A percentile compares a stretch with the other conserved stretches of the same genome.
These are phyloP conservation scores for Drosophila yooni DNA, from an alignment of 2,888 invertebrate genomes.

Conservation along the genomic window DNA sequence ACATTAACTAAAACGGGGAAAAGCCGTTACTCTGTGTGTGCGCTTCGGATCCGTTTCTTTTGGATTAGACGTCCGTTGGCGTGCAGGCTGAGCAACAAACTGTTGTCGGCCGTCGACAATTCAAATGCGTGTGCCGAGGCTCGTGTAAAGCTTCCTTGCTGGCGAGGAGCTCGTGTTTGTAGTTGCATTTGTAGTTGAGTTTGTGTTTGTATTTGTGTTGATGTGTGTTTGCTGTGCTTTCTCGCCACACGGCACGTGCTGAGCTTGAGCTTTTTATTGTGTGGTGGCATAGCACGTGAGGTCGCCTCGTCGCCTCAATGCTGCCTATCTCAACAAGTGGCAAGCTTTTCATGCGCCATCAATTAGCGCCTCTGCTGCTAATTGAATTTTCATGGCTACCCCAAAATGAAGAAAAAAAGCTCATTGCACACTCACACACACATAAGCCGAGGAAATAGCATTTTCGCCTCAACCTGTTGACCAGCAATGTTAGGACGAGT, in stretches of 20 bases:
- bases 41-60: constrained; percentile 16
- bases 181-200: constrained; percentile 12
- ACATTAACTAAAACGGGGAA: constrained; percentile 34
- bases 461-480: constrained; percentile 65
- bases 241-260: constrained; percentile 40
- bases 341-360: constrained; percentile 70
- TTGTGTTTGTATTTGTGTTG: constrained; percentile 1
- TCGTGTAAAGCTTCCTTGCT: constrained; percentile 46
- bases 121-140: constrained; percentile 31
- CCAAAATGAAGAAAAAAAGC: constrained; percentile 41
- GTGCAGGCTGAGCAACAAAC: constrained; percentile 84
- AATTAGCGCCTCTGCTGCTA: constrained; percentile 65
- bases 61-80: constrained; percentile 71
- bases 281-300: constrained; percentile 46
- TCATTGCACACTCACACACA: constrained; percentile 2
- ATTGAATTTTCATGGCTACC: constrained; percentile 71
- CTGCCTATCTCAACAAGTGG: constrained; percentile 72
- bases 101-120: constrained; percentile 78
- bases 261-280: constrained; percentile 52
- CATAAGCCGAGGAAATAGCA: background rate
- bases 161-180: constrained; percentile 32
- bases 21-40: constrained; percentile 31
- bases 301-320: constrained; percentile 16
- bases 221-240: constrained; percentile 40
- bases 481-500: constrained; percentile 22